Conservation (phyloP, 2,797 vertebrate genomes). For the Onychomys leucogaster region DNA sequence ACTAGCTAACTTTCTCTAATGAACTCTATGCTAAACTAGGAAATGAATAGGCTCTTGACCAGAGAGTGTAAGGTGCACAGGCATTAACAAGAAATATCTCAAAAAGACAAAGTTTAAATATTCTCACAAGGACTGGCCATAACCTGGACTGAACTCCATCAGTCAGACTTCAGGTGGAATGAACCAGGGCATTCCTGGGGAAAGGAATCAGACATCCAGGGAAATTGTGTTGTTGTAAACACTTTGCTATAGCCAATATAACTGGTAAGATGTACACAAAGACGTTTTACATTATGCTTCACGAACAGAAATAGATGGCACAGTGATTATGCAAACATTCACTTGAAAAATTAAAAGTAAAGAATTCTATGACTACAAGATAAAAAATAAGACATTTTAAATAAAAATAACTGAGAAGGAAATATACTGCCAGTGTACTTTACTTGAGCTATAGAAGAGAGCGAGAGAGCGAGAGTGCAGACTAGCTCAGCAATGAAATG, state of each 20-base stretch:
- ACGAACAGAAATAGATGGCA: neutral
- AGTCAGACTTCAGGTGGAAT: neutral
- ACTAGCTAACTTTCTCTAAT: neutral
- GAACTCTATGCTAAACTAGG: neutral
- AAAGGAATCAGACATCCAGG: neutral
- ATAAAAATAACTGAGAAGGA: neutral
- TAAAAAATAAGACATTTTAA: neutral
- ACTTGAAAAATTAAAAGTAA: neutral
- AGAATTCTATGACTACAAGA: neutral
- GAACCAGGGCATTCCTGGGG: neutral
- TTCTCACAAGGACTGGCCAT: neutral
- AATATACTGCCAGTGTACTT: neutral
- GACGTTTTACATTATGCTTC: neutral
- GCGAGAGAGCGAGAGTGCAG: neutral
- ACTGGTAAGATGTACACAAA: neutral
- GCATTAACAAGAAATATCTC: neutral
- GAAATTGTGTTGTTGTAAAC: neutral
- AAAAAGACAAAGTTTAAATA: neutral
- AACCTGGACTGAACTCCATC: neutral
- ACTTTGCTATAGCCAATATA: neutral
- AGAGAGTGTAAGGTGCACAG: neutral
- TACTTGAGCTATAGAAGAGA: neutral
- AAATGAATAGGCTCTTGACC: neutral
- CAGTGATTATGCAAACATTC: neutral
- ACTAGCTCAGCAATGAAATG: neutral